Evolutionary conservation across 2,888 invertebrate genomes (phyloP).

Genomic region (Cotesia congregata): DNA sequence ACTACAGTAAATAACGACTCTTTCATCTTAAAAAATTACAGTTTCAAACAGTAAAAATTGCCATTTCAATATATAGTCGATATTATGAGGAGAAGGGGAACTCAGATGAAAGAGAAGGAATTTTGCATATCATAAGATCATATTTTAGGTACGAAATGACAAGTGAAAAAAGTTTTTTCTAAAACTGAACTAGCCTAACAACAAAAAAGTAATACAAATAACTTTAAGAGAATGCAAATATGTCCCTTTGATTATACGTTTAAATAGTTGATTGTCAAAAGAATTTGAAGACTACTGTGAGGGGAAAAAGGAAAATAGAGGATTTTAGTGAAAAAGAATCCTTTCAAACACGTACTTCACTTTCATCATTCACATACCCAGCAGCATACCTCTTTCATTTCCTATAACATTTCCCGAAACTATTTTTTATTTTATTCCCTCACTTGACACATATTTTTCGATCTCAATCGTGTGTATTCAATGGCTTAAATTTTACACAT

Average conservation of each 20-base stretch:
- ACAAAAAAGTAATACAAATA: too few species aligned
- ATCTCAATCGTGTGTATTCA: constrained; percentile 1
- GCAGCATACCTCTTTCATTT: neutral
- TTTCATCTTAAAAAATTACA: too few species aligned
- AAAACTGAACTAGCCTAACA: too few species aligned
- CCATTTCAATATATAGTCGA: too few species aligned
- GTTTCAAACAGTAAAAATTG: too few species aligned
- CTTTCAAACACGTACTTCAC: neutral
- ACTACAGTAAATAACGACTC: too few species aligned
- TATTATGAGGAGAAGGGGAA: too few species aligned
- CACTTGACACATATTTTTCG: neutral
- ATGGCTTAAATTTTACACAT: neutral
- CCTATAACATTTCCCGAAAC: neutral
- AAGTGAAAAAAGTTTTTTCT: too few species aligned
- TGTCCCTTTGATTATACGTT: neutral
- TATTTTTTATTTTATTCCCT: neutral
- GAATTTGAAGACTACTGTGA: neutral
- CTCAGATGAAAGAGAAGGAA: too few species aligned
- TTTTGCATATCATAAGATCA: too few species aligned
- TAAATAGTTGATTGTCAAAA: neutral
- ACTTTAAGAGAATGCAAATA: too few species aligned
- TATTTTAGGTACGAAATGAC: too few species aligned
- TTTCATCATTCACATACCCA: neutral
- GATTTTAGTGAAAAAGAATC: neutral
- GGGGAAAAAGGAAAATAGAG: neutral